These are phyloP conservation scores for Hippopotamus amphibius DNA, from an alignment of 2,113 vertebrate species.

Conservation along the genomic window DNA sequence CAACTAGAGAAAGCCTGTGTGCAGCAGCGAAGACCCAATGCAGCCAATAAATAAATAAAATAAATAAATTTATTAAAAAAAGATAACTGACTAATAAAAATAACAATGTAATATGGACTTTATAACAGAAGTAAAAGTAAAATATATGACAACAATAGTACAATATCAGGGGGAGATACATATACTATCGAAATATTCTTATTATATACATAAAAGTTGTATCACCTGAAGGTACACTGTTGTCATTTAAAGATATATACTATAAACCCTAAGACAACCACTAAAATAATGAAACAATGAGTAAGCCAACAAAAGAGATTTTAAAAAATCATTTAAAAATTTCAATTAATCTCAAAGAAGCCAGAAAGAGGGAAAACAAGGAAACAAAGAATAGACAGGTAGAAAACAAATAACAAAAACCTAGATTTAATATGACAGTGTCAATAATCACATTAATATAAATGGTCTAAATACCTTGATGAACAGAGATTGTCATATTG, in stretches of 20 bases:
- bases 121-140: neutral
- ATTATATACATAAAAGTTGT: neutral
- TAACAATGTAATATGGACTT: neutral
- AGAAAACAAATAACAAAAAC: slow-evolving; percentile 1
- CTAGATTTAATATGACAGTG: neutral
- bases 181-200: neutral
- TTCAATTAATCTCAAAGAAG: neutral
- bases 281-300: neutral
- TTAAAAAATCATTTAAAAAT: neutral
- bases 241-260: neutral
- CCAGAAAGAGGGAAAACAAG: neutral
- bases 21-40: too few species aligned
- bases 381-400: neutral
- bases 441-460: neutral
- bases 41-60: too few species aligned
- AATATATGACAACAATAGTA: neutral
- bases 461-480: neutral
- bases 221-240: neutral
- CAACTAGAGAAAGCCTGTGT: too few species aligned
- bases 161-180: neutral
- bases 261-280: neutral
- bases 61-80: neutral
- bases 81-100: neutral
- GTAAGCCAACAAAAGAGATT: neutral
- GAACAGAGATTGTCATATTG: neutral